Evolutionary conservation across 2,797 vertebrate species (phyloP), one percentile per base, ranked within the genome.

Genomic region (Pangasius macronema): DNA sequence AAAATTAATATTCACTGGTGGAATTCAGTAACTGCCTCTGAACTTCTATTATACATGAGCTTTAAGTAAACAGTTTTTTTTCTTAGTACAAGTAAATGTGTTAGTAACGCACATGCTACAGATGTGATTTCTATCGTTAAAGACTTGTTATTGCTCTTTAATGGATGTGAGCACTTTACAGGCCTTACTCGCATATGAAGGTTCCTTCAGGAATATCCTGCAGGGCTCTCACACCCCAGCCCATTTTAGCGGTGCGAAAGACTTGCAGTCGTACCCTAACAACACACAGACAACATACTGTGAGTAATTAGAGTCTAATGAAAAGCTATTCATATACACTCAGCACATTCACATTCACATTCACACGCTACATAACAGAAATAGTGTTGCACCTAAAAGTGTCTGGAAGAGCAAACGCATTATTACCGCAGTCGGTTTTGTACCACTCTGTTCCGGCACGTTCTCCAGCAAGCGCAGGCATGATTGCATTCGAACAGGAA

Each of bases 401-500:
- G 24, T 49, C 84, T 53, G 39, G 72, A 63, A 39, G 27, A 42
- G 55, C 0, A 3, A 27, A n/a, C 7, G 13, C 16, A 42, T 53
- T 8, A 27, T 94, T 92, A 97, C 98, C 97, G 96, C 90, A 99
- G 95, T 59, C 98, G 98, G 0, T 99, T 98, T 92, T 99, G 98
- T 80, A 99, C 97, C 59, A 99, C 98, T 0, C 98, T 93, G 94
- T 99, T 99, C 90, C 97, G 96, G 89, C 98, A 99, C 76, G 94
- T 97, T 90, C 97, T 96, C 98, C 98, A 99, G 93, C 98, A 99
- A 13, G 97, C 97, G 91, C 98, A 99, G n/a, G 98, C 97, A 0
- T 98, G 98, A 92, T 99, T 99, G 90, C 98, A 99, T 94, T 99
- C 98, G 0, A 99, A 99, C 92, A 99, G 96, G 73, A 98, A 94